These are phyloP conservation scores for Agonum fuliginosum DNA, from an alignment of 2,888 invertebrate species.

Conservation along the genomic window DNA sequence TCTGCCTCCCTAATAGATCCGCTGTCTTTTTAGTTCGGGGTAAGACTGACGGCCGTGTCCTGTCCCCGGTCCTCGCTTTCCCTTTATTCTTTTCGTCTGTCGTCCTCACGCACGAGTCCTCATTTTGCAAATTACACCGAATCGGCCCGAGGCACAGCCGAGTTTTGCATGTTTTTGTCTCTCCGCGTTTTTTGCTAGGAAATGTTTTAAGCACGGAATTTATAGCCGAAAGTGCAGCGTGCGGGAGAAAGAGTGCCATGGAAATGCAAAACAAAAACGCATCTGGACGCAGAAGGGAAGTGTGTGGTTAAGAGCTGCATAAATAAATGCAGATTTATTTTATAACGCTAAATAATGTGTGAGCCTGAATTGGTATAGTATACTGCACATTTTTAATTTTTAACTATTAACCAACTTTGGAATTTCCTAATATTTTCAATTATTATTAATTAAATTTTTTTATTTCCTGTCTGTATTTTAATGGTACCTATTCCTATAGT, in stretches of 20 bases:
- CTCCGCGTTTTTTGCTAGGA: background rate
- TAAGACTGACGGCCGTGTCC: conserved; percentile 2
- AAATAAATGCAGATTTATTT: too few species aligned
- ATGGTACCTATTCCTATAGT: too few species aligned
- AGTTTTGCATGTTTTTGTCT: too few species aligned
- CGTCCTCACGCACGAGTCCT: background rate
- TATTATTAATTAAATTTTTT: too few species aligned
- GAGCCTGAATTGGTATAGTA: too few species aligned
- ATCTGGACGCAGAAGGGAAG: too few species aligned
- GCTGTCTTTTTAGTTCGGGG: background rate
- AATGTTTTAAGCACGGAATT: conserved; percentile 16
- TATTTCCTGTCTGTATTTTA: too few species aligned
- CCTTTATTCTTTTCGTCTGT: background rate
- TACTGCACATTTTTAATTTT: too few species aligned
- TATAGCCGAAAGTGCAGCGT: conserved; percentile 9
- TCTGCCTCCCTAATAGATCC: background rate
- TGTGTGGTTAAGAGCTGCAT: too few species aligned
- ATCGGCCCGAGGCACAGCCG: background rate
- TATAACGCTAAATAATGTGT: too few species aligned
- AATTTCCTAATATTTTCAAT: too few species aligned
- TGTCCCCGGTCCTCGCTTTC: background rate
- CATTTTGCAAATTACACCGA: conserved; percentile 2
- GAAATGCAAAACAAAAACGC: conserved; percentile 14
- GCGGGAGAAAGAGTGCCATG: conserved; percentile 6
- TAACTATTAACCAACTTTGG: too few species aligned